Evolutionary conservation across 2,888 invertebrate species (phyloP), one percentile per base, ranked within the genome.

Genomic region (Ceraclea dissimilis): DNA sequence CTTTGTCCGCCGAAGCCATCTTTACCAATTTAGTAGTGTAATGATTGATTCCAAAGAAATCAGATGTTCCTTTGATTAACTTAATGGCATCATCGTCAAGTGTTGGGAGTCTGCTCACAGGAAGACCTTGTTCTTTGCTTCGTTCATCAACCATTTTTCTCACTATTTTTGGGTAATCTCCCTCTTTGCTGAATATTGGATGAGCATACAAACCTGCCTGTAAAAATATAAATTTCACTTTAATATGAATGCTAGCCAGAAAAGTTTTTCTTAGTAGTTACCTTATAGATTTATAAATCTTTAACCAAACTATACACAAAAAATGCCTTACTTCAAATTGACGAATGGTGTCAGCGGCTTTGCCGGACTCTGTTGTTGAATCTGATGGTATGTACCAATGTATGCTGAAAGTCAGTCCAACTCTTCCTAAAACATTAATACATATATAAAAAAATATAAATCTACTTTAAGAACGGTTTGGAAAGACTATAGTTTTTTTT

Each of bases 31-130:
- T 67, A 6, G 79, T 71, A 0, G 81, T 78, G 67, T 89, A 89
- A 61, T 83, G 79, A 64, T 88, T 88, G 2, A 88, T 67, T 5
- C 85, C 87, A 59, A 88, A 79, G 69, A 83, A 86, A 66, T 90
- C 90, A 0, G 80, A 76, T 1, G 67, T 64, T 21, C 76, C 82
- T 13, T 21, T 17, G n/a, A 52, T 52, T 13, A 47, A 17, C 19
- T 47, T 18, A 10, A 47, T 20, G 8, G 2, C 17, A 6, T 18
- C 6, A 17, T 57, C 49, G 13, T 1, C 39, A 17, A 47, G 31
- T 17, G 31, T 39, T 18, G 52, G 54, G 1, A 21, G 20, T 13
- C 19, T 16, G 16, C 13, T 8, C 1, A 48, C 49, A 1, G 34
- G 39, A 18, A 18, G 80, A 6, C 81, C 82, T 69, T 85, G 81